Evolutionary conservation across 2,888 invertebrate genomes (phyloP).

Genomic region (Patella caerulea): DNA sequence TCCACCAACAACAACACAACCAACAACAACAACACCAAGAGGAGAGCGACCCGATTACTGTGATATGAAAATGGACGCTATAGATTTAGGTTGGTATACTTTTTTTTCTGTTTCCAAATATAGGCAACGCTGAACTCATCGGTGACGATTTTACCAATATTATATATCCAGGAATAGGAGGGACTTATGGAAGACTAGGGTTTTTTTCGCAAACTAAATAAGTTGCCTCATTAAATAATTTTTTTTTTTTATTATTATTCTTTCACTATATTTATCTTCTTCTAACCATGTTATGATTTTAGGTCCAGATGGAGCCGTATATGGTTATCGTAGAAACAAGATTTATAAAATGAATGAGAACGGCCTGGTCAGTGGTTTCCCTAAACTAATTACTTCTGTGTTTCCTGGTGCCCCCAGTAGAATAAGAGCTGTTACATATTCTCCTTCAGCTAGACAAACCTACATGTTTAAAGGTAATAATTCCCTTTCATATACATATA

Average conservation of each 20-base stretch:
- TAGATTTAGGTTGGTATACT: slow-evolving; percentile 42
- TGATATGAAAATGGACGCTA: slow-evolving; percentile 45
- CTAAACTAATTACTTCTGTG: slow-evolving; percentile 45
- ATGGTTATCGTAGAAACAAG: slow-evolving; percentile 43
- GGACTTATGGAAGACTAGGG: too few species aligned
- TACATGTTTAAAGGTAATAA: slow-evolving; percentile 63
- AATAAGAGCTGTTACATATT: slow-evolving; percentile 54
- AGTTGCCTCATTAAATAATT: too few species aligned
- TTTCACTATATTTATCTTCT: too few species aligned
- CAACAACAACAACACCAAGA: slow-evolving; percentile 14
- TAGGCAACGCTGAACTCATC: too few species aligned
- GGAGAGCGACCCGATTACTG: slow-evolving; percentile 32
- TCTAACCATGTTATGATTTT: not conserved
- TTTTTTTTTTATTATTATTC: too few species aligned
- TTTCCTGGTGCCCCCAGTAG: slow-evolving; percentile 50
- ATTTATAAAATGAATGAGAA: slow-evolving; percentile 44
- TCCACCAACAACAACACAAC: slow-evolving; percentile 20
- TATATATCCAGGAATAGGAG: too few species aligned
- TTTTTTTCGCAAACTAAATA: too few species aligned
- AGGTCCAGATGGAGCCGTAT: slow-evolving; percentile 50
- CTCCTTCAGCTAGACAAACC: slow-evolving; percentile 50
- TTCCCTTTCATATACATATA: too few species aligned
- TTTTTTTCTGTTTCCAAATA: too few species aligned
- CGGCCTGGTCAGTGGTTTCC: slow-evolving; percentile 55
- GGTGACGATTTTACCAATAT: too few species aligned